Percentiles rank a stretch among this genome's conserved stretches.
These are phyloP conservation scores for Agyllia agylla DNA, from an alignment of 2,888 invertebrate species.

Conservation along the genomic window DNA sequence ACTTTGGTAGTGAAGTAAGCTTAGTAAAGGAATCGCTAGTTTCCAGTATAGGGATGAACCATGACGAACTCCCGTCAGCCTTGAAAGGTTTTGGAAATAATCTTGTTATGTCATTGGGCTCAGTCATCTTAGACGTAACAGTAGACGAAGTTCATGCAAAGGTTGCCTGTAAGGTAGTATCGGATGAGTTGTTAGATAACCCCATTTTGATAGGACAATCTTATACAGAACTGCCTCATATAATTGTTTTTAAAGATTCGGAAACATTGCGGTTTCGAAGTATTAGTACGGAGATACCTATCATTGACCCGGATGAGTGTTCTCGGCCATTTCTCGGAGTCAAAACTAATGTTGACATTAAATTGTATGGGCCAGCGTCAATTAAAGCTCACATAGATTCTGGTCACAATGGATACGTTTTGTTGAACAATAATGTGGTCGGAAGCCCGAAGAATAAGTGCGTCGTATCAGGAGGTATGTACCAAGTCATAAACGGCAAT, in stretches of 20 bases:
- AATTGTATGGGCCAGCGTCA: not conserved
- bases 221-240: not conserved
- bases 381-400: not conserved
- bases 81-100: not conserved
- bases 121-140: not conserved
- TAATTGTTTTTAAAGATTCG: not conserved
- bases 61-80: not conserved
- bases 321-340: not conserved
- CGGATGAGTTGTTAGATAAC: not conserved
- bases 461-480: too few species aligned
- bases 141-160: not conserved
- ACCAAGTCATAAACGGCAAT: too few species aligned
- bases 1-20: too few species aligned
- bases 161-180: not conserved
- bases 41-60: not conserved
- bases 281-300: not conserved
- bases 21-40: not conserved
- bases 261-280: not conserved
- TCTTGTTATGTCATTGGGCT: not conserved
- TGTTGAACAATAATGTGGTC: not conserved
- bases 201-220: not conserved
- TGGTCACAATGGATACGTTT: not conserved
- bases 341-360: not conserved
- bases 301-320: not conserved
- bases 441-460: too few species aligned